phyloP scores from a whole-genome alignment of 2,888 invertebrate species.

The Bimastos eiseni region DNA sequence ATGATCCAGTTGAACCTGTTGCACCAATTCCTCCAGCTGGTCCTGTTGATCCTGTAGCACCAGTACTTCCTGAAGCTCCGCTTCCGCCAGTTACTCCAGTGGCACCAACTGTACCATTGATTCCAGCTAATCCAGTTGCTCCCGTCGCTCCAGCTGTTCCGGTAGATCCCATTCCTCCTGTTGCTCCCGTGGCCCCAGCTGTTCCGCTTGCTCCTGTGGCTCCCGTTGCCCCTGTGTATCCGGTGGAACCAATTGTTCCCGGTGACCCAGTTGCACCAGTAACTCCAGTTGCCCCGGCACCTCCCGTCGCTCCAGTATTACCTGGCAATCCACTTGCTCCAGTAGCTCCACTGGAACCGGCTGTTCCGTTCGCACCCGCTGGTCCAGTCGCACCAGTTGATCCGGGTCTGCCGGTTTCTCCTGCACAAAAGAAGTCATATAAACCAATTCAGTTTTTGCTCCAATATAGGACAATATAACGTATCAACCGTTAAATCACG shows the following conservation, averaged over 20 bases:
- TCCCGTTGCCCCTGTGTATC: background rate
- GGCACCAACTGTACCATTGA: background rate
- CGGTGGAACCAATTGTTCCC: background rate
- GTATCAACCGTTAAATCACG: no score
- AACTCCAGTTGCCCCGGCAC: background rate
- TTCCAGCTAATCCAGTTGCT: no score
- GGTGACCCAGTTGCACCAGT: background rate
- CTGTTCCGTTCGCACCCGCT: background rate
- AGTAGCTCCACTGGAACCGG: background rate
- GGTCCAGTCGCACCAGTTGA: slow-evolving; percentile 7
- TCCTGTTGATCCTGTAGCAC: background rate
- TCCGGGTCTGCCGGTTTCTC: background rate
- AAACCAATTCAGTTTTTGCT: no score
- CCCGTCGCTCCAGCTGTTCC: background rate
- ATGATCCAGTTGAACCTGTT: no score
- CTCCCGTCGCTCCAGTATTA: background rate
- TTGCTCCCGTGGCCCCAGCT: background rate
- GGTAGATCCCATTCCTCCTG: background rate
- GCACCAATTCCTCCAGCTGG: no score
- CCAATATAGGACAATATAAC: no score
- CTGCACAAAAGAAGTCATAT: background rate
- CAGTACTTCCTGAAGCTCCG: background rate
- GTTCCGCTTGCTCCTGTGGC: background rate
- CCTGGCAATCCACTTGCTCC: background rate
- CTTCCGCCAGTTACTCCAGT: background rate